phyloP scores from a whole-genome alignment of 2,888 invertebrate species.

The Hypselothyrea guttata region DNA sequence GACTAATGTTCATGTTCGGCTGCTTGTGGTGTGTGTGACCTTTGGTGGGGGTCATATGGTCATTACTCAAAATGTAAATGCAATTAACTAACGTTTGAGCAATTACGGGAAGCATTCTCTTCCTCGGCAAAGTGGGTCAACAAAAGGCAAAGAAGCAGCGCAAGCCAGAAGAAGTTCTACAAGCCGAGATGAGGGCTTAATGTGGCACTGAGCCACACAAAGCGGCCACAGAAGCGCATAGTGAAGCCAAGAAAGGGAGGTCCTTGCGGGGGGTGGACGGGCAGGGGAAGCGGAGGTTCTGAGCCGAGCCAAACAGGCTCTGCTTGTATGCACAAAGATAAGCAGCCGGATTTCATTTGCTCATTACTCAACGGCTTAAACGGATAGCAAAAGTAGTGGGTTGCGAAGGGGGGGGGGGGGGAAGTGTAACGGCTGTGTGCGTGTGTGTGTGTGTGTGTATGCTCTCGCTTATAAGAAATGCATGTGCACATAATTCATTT shows the following conservation, averaged over 20 bases:
- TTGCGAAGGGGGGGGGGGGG: background rate
- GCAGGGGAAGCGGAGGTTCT: too few species aligned
- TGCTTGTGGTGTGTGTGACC: conserved; percentile 2
- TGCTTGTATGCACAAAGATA: conserved; percentile 65
- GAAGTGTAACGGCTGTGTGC: too few species aligned
- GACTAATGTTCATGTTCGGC: conserved; percentile 6
- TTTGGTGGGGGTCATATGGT: conserved; percentile 1
- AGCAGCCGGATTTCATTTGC: conserved; percentile 74
- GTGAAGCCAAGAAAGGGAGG: too few species aligned
- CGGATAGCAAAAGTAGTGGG: conserved; percentile 7
- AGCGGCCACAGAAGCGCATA: conserved; percentile 52
- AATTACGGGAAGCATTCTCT: conserved; percentile 10
- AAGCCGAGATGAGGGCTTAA: conserved; percentile 53
- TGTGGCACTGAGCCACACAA: conserved; percentile 62
- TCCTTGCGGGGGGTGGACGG: too few species aligned
- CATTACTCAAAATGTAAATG: conserved; percentile 33
- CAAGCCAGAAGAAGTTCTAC: background rate
- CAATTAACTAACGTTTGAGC: conserved; percentile 34
- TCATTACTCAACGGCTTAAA: conserved; percentile 72
- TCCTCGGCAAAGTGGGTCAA: conserved; percentile 15
- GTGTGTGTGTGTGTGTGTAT: background rate
- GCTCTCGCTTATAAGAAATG: conserved; percentile 59
- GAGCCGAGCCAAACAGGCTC: conserved; percentile 41
- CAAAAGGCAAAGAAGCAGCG: conserved; percentile 2
- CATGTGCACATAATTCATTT: conserved; percentile 74